Base-by-base conservation (phyloP, 2,888 invertebrate species). In the Ochropleura leucogaster region DNA sequence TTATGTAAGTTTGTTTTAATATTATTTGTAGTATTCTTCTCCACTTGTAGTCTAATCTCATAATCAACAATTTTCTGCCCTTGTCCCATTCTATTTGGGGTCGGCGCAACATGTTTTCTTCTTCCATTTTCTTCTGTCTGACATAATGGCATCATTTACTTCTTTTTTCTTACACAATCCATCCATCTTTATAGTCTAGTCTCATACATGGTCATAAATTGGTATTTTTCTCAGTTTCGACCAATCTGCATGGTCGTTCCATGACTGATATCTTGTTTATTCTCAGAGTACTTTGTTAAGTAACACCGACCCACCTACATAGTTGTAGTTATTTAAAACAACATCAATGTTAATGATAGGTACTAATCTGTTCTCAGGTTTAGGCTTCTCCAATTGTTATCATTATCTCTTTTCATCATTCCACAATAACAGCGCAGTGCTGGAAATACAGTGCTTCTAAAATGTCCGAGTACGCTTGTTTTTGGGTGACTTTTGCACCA, bases 1-100 rank as follows among this genome's bases (percentile, higher is more conserved):
- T 30, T 83, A 18, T 84, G 83, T 83, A 73, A 83, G 83, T 83
- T 10, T 60, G 0, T 20, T 68, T 30, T 10, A n/a, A 55, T 44
- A 47, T 46, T 1, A 0, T 18, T n/a, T 66, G 8, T 8, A 46
- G 14, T 18, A 4, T 42, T 20, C 42, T 20, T 42, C 8, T 40
- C 1, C 7, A 30, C 30, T 30, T 14, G 47, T 49, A 8, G 8
- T 44, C 18, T 60, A 10, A 44, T 44, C 1, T 63, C 14, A 44
- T 8, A 20, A 44, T 30, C 30, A 30, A 2, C 30, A 30, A 30
- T 30, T 1, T 3, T 3, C 30, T 2, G 30, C 30, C 30, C 30
- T 30, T 30, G 30, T 30, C 30, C 30, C 1, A 30, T 30, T 30
- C 30, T 30, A 30, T 30, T n/a, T 2, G 30, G 30, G 1, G 30